These are phyloP conservation scores for Cyprinella venusta DNA, from an alignment of 2,797 vertebrate species.

Conservation along the genomic window DNA sequence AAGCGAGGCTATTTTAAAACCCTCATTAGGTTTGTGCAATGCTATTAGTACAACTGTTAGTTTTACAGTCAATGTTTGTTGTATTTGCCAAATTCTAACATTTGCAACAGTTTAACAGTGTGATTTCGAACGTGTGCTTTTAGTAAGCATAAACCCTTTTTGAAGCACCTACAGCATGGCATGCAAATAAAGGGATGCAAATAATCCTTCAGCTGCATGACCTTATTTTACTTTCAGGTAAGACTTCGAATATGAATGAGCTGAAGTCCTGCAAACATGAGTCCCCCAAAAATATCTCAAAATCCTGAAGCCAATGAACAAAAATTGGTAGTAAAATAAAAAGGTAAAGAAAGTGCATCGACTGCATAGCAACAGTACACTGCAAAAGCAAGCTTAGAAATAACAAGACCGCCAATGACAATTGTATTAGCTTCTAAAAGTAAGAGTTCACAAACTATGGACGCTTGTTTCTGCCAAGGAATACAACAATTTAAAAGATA, in stretches of 20 bases:
- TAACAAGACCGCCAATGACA: not conserved
- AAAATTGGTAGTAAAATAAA: not conserved
- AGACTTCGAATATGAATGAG: not conserved
- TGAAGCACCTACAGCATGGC: constrained; percentile 11
- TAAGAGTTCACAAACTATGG: not conserved
- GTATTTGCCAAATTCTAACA: not conserved
- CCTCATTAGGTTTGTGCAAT: not conserved
- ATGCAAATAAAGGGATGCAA: constrained; percentile 36
- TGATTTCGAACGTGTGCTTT: not conserved
- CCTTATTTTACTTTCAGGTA: constrained; percentile 31
- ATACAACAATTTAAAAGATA: not conserved
- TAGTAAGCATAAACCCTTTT: not conserved
- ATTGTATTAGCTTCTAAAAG: not conserved
- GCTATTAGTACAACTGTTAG: not conserved
- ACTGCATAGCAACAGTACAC: not conserved
- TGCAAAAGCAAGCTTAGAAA: not conserved
- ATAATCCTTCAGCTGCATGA: constrained; percentile 9
- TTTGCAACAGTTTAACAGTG: not conserved
- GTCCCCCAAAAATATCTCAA: not conserved
- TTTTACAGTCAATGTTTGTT: not conserved
- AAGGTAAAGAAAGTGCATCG: not conserved
- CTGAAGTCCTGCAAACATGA: not conserved
- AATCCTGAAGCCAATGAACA: not conserved
- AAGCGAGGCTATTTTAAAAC: not conserved
- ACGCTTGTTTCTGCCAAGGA: not conserved